Conservation (phyloP, 2,797 vertebrate species). For the Podargus strigoides region DNA sequence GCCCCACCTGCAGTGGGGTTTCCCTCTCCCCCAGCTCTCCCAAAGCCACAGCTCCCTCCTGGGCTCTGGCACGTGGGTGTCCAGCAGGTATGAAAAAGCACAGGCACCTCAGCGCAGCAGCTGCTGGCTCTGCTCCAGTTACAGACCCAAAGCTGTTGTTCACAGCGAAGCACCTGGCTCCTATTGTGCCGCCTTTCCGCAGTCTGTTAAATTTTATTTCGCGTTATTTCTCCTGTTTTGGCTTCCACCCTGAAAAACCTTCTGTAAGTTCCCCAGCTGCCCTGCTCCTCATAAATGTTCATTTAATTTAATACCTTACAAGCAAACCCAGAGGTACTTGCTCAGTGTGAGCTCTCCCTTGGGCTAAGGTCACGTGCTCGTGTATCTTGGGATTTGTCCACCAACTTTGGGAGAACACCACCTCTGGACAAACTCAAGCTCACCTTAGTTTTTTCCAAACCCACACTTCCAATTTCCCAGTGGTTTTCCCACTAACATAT, state of each 20-base stretch:
- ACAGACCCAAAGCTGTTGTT: background rate
- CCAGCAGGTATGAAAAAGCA: background rate
- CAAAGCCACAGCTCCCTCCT: background rate
- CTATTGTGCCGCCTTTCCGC: background rate
- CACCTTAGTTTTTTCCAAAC: accelerated
- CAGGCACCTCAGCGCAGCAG: accelerated
- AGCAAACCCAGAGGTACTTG: background rate
- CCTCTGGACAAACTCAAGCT: background rate
- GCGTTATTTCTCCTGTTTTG: background rate
- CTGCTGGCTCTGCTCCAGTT: background rate
- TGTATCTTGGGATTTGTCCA: background rate
- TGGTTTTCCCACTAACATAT: background rate
- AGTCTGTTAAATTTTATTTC: conserved; percentile 6
- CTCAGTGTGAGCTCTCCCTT: background rate
- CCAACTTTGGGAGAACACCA: accelerated
- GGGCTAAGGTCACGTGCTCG: background rate
- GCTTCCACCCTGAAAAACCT: background rate
- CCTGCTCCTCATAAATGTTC: background rate
- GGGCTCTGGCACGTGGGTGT: background rate
- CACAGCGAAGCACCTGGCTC: background rate
- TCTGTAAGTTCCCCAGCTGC: background rate
- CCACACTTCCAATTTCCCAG: background rate
- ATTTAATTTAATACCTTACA: background rate
- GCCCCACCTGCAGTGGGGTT: background rate
- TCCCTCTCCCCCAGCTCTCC: background rate